Evolutionary conservation across 2,113 vertebrate species (phyloP).

Genomic region (Leuciscus idus): DNA sequence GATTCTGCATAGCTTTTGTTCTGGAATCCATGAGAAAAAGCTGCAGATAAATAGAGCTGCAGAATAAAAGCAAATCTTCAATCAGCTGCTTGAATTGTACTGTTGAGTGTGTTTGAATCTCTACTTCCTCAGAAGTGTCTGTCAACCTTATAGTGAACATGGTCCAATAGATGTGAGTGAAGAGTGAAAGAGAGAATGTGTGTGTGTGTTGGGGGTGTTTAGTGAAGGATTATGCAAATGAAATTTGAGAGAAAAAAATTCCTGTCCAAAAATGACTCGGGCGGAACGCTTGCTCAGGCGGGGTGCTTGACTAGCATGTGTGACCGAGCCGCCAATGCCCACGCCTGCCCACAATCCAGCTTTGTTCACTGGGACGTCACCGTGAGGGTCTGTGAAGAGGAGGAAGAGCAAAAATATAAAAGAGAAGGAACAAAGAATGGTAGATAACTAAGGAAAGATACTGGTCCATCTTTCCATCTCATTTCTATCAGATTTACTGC

Average conservation of each 20-base stretch:
- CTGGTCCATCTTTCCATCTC: constrained; percentile 53
- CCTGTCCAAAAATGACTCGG: constrained; percentile 66
- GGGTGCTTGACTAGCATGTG: constrained; percentile 68
- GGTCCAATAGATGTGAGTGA: constrained; percentile 21
- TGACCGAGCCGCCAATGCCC: constrained; percentile 69
- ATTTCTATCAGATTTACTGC: constrained; percentile 55
- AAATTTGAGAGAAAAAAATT: constrained; percentile 47
- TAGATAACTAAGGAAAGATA: constrained; percentile 46
- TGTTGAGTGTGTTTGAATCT: constrained; percentile 59
- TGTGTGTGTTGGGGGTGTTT: constrained; percentile 15
- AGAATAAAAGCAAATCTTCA: constrained; percentile 60
- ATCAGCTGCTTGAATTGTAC: constrained; percentile 64
- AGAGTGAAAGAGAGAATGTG: not conserved
- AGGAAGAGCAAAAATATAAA: constrained; percentile 34
- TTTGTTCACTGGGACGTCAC: constrained; percentile 70
- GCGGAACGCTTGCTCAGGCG: constrained; percentile 64
- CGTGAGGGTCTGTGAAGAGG: constrained; percentile 42
- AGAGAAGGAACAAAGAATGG: constrained; percentile 36
- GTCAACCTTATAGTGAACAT: constrained; percentile 60
- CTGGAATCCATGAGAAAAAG: constrained; percentile 18
- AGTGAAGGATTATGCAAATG: constrained; percentile 55
- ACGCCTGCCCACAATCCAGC: constrained; percentile 70
- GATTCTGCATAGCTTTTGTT: constrained; percentile 53
- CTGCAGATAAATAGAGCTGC: constrained; percentile 47
- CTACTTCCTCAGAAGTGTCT: constrained; percentile 65